Evolutionary conservation across 2,888 invertebrate genomes (phyloP), one percentile per base, ranked within the genome.

Genomic region (Acrobasis suavella): DNA sequence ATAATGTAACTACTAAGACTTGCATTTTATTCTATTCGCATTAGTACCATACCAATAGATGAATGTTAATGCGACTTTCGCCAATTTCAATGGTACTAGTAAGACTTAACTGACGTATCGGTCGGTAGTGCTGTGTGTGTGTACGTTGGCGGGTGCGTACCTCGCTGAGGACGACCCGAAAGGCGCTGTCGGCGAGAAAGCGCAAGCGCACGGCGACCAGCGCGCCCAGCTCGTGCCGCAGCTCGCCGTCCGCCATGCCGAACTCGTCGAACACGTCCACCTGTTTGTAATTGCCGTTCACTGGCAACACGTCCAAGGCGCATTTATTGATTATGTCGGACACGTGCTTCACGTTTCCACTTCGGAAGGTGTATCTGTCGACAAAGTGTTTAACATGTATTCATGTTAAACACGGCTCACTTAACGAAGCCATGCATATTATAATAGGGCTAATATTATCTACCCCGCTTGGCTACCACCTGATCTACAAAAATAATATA

Each of bases 101-200:
- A 3, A 22, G 22, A 22, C 2, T 22, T 1, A 22, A 22, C 22
- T 22, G 22, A 22, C 22, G 22, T 22, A 22, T 22, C 22, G 2
- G 22, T 3, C 2, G 32, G 32, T 32, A 32, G 7, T 32, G 32
- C 7, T 32, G 7, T 32, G 32, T 32, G 32, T 32, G 22, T 22
- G 32, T 14, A 12, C 2, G 9, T 9, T 42, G 42, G 42, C 12
- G 7, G 10, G 14, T 12, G 9, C 72, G 93, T 84, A 97, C 97
- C 94, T 98, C 98, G 79, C 97, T 98, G 54, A 98, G 92, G 72
- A 98, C 95, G 9, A 96, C 97, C 98, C 98, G 98, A 83, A 96
- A 96, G 69, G 95, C 95, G 83, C 96, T 97, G 76, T 96, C 95
- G 65, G 94, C 94, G 71, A 95, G 95, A 16, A 98, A 96, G 66